Evolutionary conservation across 1,140 invertebrate species (phyloP).

Genomic region (Drosophila arawakana): DNA sequence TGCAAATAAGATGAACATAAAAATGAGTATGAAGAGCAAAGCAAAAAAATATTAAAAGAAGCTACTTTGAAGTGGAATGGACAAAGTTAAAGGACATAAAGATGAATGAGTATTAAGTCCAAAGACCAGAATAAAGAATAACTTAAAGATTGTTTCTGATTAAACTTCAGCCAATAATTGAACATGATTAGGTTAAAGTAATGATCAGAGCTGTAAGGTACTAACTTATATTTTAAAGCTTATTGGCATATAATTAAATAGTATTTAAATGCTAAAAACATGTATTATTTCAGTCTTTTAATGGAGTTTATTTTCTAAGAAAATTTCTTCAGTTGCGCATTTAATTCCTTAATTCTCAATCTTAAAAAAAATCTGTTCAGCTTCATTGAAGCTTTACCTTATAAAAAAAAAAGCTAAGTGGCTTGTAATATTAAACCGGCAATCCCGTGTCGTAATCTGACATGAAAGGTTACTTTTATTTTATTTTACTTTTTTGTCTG

Average conservation of each 20-base stretch:
- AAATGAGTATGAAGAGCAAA: slow-evolving; percentile 51
- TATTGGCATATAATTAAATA: no score
- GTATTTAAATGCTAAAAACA: no score
- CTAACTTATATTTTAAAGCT: no score
- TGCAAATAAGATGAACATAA: slow-evolving; percentile 70
- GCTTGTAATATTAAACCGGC: slow-evolving; percentile 1
- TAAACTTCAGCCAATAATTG: slow-evolving; percentile 22
- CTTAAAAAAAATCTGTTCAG: no score
- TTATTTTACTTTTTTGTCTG: slow-evolving; percentile 3
- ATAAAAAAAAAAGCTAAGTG: neutral
- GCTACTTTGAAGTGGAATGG: slow-evolving; percentile 2
- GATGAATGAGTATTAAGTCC: slow-evolving; percentile 37
- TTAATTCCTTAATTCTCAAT: no score
- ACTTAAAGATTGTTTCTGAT: slow-evolving; percentile 25
- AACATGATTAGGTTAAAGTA: neutral
- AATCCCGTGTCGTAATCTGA: neutral
- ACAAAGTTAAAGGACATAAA: slow-evolving; percentile 7
- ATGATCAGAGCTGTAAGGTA: no score
- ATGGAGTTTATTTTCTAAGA: no score
- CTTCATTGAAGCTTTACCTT: neutral
- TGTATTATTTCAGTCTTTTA: no score
- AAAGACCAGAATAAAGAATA: neutral
- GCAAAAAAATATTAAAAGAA: slow-evolving; percentile 5
- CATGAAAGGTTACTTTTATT: slow-evolving; percentile 12
- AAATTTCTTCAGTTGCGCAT: no score